Conservation (phyloP, 2,888 invertebrate genomes). For the Chironomus tentans region DNA sequence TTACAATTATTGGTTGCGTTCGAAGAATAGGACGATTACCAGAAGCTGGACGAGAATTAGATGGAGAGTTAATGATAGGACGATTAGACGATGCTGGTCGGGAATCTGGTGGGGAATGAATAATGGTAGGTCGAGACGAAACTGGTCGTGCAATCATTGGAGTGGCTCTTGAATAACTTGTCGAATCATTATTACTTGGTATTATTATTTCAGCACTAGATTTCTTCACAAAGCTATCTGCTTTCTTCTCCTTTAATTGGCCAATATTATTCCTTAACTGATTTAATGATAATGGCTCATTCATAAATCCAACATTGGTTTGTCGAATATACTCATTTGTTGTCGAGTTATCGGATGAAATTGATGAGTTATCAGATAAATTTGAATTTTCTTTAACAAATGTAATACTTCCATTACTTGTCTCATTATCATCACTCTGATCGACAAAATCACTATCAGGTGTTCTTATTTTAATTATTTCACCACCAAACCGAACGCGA, state of each 20-base stretch:
- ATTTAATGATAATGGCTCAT: slow-evolving; percentile 10
- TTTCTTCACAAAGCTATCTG: not conserved
- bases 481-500: slow-evolving; percentile 78
- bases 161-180: not conserved
- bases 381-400: slow-evolving; percentile 6
- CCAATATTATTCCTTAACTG: slow-evolving; percentile 11
- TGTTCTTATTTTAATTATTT: slow-evolving; percentile 73
- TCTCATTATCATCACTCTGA: slow-evolving; percentile 48
- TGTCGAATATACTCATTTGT: slow-evolving; percentile 23
- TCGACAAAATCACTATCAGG: slow-evolving; percentile 70
- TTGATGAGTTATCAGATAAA: slow-evolving; percentile 14
- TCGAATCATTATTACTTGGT: not conserved
- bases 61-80: not conserved
- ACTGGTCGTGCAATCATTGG: not conserved
- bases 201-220: not conserved
- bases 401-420: slow-evolving; percentile 30
- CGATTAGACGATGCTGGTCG: not conserved
- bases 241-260: slow-evolving; percentile 9
- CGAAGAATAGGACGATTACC: too few species aligned
- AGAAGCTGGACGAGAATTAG: too few species aligned
- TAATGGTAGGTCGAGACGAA: not conserved
- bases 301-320: slow-evolving; percentile 14
- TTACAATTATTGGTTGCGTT: too few species aligned
- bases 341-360: slow-evolving; percentile 21
- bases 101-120: slow-evolving; percentile 1